phyloP scores from a whole-genome alignment of 2,888 invertebrate species.

The Beris morrisii region DNA sequence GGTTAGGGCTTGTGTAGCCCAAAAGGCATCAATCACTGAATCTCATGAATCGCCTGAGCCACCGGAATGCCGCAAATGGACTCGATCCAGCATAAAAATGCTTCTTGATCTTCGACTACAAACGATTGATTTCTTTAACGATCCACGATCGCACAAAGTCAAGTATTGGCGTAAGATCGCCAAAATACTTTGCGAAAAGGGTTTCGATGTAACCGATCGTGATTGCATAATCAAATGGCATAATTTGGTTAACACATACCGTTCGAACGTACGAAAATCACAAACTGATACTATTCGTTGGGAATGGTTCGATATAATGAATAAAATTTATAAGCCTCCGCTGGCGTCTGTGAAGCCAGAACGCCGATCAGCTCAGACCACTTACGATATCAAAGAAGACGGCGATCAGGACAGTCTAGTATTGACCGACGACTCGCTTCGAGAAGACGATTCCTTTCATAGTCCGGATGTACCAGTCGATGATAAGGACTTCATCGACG shows the following conservation, averaged over 20 bases:
- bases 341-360: not conserved
- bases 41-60: slow-evolving; percentile 5
- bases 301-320: slow-evolving; percentile 27
- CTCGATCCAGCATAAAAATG: slow-evolving; percentile 13
- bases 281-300: slow-evolving; percentile 7
- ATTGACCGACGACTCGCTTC: not conserved
- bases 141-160: slow-evolving; percentile 13
- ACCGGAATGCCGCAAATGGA: slow-evolving; percentile 18
- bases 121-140: slow-evolving; percentile 12
- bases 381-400: no score
- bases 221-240: slow-evolving; percentile 25
- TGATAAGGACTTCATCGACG: slow-evolving; percentile 11
- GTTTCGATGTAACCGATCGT: slow-evolving; percentile 19
- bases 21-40: not conserved
- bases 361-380: no score
- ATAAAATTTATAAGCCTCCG: slow-evolving; percentile 13
- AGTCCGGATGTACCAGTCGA: not conserved
- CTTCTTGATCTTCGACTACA: slow-evolving; percentile 19
- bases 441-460: not conserved
- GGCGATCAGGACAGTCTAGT: no score
- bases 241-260: slow-evolving; percentile 23
- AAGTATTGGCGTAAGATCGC: slow-evolving; percentile 21
- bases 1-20: not conserved
- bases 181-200: slow-evolving; percentile 19
- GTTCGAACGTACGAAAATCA: slow-evolving; percentile 15